Evolutionary conservation across 2,888 invertebrate genomes (phyloP).

Genomic region (Drosophila paranaensis): DNA sequence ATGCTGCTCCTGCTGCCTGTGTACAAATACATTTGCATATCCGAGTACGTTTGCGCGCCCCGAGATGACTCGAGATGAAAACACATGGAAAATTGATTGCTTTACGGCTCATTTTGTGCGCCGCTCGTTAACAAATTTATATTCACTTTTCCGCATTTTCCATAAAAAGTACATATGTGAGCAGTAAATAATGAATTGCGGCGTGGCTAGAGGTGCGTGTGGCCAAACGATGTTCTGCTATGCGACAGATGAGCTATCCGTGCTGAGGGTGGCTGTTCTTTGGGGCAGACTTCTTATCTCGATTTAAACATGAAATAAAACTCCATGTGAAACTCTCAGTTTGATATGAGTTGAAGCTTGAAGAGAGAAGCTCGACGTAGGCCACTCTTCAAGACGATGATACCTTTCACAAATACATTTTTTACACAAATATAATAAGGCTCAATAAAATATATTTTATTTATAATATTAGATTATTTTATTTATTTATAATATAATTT

Average conservation of each 20-base stretch:
- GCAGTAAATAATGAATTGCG: neutral
- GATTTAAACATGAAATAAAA: neutral
- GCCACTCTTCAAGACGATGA: too few species aligned
- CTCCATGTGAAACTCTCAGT: neutral
- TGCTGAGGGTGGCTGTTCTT: neutral
- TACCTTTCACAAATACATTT: too few species aligned
- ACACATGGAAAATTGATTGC: constrained; percentile 78
- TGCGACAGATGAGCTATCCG: neutral
- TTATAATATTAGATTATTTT: too few species aligned
- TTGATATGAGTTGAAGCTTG: neutral
- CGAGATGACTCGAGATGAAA: constrained; percentile 54
- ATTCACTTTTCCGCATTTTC: constrained; percentile 44
- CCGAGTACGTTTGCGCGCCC: constrained; percentile 41
- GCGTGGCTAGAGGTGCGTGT: neutral
- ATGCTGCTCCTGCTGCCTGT: constrained; percentile 40
- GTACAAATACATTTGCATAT: constrained; percentile 65
- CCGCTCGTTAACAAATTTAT: constrained; percentile 69
- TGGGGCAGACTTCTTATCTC: neutral
- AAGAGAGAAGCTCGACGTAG: neutral
- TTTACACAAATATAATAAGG: too few species aligned
- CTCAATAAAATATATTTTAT: too few species aligned
- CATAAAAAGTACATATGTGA: constrained; percentile 39
- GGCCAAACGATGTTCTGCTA: too few species aligned
- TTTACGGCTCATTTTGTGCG: constrained; percentile 78
- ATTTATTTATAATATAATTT: too few species aligned